Percentiles rank a stretch among this genome's conserved stretches.
Evolutionary conservation across 2,888 invertebrate species (phyloP).

Genomic region (Melangyna quadrimaculata): DNA sequence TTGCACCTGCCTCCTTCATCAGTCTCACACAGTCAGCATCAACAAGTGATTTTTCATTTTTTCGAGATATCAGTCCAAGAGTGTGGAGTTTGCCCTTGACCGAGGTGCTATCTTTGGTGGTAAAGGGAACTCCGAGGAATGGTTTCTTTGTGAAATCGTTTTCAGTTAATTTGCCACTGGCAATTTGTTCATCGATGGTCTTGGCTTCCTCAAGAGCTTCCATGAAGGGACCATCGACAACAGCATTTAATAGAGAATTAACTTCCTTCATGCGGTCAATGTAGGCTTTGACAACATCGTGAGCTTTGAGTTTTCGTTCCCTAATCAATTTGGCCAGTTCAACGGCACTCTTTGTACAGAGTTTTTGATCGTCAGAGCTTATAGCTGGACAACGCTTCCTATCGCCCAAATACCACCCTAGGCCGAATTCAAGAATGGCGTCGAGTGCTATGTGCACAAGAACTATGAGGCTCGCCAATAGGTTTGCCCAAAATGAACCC

Average conservation of each 20-base stretch:
- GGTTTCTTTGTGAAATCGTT: conserved; percentile 87
- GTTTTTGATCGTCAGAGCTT: conserved; percentile 73
- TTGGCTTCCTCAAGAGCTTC: conserved; percentile 90
- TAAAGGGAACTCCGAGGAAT: conserved; percentile 94
- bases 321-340: conserved; percentile 86
- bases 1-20: conserved; percentile 90
- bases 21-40: conserved; percentile 91
- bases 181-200: conserved; percentile 86
- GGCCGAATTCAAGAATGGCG: conserved; percentile 75
- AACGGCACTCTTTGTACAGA: conserved; percentile 85
- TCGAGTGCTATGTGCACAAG: conserved; percentile 76
- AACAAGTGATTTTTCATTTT: conserved; percentile 83
- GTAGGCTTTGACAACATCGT: conserved; percentile 87
- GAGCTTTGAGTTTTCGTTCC: conserved; percentile 84
- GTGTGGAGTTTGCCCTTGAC: conserved; percentile 88
- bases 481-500: conserved; percentile 72
- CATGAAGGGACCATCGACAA: conserved; percentile 90
- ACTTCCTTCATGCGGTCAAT: conserved; percentile 88
- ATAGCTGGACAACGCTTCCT: conserved; percentile 75
- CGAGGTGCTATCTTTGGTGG: conserved; percentile 93
- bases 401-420: conserved; percentile 78
- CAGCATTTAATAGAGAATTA: conserved; percentile 90
- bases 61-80: conserved; percentile 85
- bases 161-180: conserved; percentile 83
- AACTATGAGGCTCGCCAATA: conserved; percentile 75